A percentile compares a stretch with the other conserved stretches of the same genome.
Conservation (phyloP, 1,140 invertebrate species). For the Dendroctonus valens region DNA sequence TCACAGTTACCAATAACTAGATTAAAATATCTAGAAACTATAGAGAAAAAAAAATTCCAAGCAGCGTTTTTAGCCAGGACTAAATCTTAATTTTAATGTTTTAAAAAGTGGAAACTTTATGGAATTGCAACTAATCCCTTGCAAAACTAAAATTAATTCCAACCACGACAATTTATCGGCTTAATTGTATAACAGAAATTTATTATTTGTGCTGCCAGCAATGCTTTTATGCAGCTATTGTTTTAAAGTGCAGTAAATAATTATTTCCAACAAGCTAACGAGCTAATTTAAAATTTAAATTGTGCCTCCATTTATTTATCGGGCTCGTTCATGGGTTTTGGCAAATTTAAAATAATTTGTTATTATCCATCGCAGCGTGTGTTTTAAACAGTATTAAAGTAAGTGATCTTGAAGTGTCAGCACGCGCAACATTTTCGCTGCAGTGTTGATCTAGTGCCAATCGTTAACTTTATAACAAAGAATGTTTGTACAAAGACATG, state of each 20-base stretch:
- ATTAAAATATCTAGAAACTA: too few relatives aligned
- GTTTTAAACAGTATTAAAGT: neutral
- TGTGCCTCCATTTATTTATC: constrained; percentile 2
- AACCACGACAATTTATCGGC: neutral
- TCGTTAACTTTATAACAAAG: too few relatives aligned
- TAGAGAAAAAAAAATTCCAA: too few relatives aligned
- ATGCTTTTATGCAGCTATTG: neutral
- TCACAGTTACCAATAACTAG: too few relatives aligned
- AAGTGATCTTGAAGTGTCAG: neutral
- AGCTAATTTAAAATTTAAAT: constrained; percentile 10
- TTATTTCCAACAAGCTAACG: neutral
- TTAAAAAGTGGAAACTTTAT: neutral
- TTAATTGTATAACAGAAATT: neutral
- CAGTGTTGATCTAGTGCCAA: too few relatives aligned
- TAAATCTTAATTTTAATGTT: neutral
- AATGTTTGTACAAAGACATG: too few relatives aligned
- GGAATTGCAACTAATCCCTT: neutral
- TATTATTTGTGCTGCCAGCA: neutral
- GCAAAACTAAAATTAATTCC: neutral
- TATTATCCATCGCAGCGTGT: neutral
- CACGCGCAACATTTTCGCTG: neutral
- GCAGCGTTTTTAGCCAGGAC: too few relatives aligned
- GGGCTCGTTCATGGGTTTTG: neutral
- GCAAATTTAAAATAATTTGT: neutral
- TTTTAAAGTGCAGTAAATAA: neutral